Percentiles rank a stretch among this genome's conserved stretches.
Evolutionary conservation across 2,888 invertebrate genomes (phyloP).

Genomic region (Phengaris arion): DNA sequence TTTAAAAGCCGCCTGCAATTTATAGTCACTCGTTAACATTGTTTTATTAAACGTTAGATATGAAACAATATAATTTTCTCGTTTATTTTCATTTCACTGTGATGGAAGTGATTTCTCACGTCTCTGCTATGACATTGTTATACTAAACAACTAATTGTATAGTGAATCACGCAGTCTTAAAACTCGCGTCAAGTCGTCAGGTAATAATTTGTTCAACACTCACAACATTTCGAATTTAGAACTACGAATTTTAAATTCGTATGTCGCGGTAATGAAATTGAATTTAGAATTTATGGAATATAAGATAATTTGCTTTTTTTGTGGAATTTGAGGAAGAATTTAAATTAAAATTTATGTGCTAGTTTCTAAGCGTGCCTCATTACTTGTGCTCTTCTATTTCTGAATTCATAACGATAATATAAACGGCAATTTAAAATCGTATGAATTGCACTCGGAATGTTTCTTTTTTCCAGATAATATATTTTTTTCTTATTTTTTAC

Average conservation of each 20-base stretch:
- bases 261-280: neutral
- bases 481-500: neutral
- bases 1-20: constrained; percentile 2
- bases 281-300: constrained; percentile 18
- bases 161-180: neutral
- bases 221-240: constrained; percentile 13
- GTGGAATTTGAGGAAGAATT: constrained; percentile 14
- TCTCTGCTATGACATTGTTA: neutral
- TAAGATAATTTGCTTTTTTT: constrained; percentile 20
- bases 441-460: neutral
- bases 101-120: neutral
- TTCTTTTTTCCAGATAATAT: neutral
- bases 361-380: neutral
- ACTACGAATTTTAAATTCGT: neutral
- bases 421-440: constrained; percentile 2
- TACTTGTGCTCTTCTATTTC: neutral
- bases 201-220: constrained; percentile 18
- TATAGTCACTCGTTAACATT: neutral
- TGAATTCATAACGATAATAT: neutral
- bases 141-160: neutral
- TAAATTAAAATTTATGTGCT: constrained; percentile 24
- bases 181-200: neutral
- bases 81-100: neutral
- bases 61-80: neutral
- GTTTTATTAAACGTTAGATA: neutral